phyloP scores from a whole-genome alignment of 2,888 invertebrate genomes.

The Hypercompe scribonia region DNA sequence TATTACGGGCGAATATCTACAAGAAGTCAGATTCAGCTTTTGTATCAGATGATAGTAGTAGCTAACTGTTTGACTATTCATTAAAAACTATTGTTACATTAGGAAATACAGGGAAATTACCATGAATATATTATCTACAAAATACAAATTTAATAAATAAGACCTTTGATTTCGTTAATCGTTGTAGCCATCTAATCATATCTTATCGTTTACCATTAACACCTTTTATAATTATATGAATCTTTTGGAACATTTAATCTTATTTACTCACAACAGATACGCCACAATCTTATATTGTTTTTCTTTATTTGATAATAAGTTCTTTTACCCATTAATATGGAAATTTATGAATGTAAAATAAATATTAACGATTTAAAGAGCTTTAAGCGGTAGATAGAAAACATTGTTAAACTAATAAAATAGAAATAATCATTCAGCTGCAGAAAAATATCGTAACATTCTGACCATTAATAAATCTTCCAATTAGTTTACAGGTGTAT shows the following conservation, averaged over 20 bases:
- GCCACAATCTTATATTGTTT: background rate
- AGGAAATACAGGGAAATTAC: too few relatives aligned
- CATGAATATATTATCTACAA: too few relatives aligned
- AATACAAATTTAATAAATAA: background rate
- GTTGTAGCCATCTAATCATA: background rate
- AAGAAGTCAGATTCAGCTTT: background rate
- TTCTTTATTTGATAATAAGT: background rate
- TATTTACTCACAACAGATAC: background rate
- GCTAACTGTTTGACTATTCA: too few relatives aligned
- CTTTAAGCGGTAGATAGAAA: too few relatives aligned
- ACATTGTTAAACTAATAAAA: too few relatives aligned
- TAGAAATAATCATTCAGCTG: background rate
- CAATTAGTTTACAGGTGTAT: constrained; percentile 78
- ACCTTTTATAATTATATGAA: background rate
- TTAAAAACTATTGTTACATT: too few relatives aligned
- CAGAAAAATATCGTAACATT: background rate
- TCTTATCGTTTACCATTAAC: background rate
- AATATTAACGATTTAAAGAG: too few relatives aligned
- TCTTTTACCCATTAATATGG: background rate
- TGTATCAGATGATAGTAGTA: too few relatives aligned
- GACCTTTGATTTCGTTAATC: background rate
- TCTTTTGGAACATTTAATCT: background rate
- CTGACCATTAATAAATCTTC: background rate
- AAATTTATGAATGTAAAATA: background rate
- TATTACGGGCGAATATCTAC: background rate